phyloP scores from a whole-genome alignment of 92 coral and sea anemone species.

The Actinernus sp. region DNA sequence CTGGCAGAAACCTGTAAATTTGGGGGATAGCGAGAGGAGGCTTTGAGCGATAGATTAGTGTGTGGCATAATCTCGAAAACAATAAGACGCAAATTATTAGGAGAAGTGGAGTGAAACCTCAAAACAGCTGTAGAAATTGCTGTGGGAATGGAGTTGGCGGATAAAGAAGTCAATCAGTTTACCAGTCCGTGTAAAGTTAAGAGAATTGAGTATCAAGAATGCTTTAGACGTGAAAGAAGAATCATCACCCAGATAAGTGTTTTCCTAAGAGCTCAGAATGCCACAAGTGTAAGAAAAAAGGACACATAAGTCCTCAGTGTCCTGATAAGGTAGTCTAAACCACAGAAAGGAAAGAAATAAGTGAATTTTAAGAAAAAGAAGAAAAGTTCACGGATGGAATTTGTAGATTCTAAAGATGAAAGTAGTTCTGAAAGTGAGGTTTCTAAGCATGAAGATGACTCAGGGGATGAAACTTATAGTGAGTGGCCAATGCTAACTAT shows the following conservation, averaged over 20 bases:
- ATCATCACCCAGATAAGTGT: slow-evolving; percentile 48
- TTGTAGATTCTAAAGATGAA: too few relatives aligned
- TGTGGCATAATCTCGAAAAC: slow-evolving; percentile 37
- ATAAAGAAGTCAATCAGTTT: slow-evolving; percentile 4
- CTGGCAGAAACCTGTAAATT: slow-evolving; percentile 57
- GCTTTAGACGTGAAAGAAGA: slow-evolving; percentile 59
- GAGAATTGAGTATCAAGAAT: slow-evolving; percentile 2
- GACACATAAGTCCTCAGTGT: slow-evolving; percentile 42
- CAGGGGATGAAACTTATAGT: too few relatives aligned
- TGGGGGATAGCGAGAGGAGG: slow-evolving; percentile 57
- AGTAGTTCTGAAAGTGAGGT: too few relatives aligned
- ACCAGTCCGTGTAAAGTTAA: background rate
- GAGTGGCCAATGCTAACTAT: too few relatives aligned
- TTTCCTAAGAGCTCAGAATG: slow-evolving; percentile 39
- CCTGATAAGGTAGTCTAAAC: slow-evolving; percentile 22
- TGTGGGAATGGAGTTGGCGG: slow-evolving; percentile 48
- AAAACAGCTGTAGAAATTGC: slow-evolving; percentile 37
- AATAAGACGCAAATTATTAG: slow-evolving; percentile 53
- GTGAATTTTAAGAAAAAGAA: too few relatives aligned
- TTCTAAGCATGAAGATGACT: too few relatives aligned
- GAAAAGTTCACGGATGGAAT: too few relatives aligned
- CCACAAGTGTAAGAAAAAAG: slow-evolving; percentile 36
- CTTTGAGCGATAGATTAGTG: slow-evolving; percentile 50
- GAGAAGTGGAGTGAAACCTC: slow-evolving; percentile 35
- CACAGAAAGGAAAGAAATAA: too few relatives aligned